phyloP scores from a whole-genome alignment of 1,140 invertebrate species.

The Drusus annulatus region DNA sequence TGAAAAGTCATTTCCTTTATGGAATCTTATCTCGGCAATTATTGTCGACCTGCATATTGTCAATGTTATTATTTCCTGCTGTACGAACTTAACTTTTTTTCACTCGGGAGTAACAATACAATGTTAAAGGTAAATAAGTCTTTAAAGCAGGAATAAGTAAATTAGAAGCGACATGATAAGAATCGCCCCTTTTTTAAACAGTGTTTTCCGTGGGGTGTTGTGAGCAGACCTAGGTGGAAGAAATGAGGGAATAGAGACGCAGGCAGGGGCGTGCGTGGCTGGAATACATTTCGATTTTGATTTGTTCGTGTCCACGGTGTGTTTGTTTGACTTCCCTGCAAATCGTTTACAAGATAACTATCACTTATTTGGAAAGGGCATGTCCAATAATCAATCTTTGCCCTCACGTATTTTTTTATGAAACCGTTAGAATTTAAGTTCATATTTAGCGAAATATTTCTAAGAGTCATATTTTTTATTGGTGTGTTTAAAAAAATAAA shows the following conservation, averaged over 20 bases:
- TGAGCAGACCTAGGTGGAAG: constrained; percentile 2
- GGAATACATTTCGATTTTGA: constrained; percentile 53
- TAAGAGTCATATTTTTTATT: too few species aligned
- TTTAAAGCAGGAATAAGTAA: constrained; percentile 78
- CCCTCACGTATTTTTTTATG: too few species aligned
- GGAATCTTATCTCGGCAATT: constrained; percentile 57
- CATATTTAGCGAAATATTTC: too few species aligned
- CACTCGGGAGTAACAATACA: constrained; percentile 64
- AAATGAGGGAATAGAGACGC: constrained; percentile 50
- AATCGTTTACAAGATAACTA: constrained; percentile 18
- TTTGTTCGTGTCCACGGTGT: constrained; percentile 4
- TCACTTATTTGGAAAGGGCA: not conserved
- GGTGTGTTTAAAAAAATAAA: too few species aligned
- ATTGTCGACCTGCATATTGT: constrained; percentile 57
- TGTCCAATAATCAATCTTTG: too few species aligned
- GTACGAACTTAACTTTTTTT: constrained; percentile 44
- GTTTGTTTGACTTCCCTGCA: not conserved
- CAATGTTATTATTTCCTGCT: constrained; percentile 55
- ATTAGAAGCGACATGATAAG: constrained; percentile 78
- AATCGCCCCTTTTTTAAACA: constrained; percentile 71
- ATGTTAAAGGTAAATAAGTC: constrained; percentile 77
- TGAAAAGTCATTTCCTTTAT: constrained; percentile 56
- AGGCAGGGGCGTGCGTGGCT: constrained; percentile 56
- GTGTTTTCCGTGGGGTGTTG: constrained; percentile 37
- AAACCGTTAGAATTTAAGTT: too few species aligned